Base-by-base conservation (phyloP, 1,140 invertebrate genomes). In the Drosophila varians region DNA sequence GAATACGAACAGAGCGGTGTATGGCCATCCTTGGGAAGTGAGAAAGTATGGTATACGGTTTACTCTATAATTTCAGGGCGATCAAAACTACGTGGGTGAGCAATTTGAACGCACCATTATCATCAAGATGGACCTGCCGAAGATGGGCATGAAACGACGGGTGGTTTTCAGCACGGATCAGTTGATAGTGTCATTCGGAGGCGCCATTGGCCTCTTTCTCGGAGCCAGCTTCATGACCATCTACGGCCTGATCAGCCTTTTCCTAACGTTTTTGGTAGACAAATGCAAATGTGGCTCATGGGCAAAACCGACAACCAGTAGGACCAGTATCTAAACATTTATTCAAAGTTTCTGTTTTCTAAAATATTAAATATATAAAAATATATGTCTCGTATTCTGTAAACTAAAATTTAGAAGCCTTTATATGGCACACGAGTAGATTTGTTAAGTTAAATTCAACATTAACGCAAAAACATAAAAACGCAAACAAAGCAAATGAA, bases 151-250 rank as follows among this genome's bases (percentile, higher is more conserved):
- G 43, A 89, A 83, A 38, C 77, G 88, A 2, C 70, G 86, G 14
- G 89, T 90, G 8, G 86, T 90, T 3, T 90, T 90, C 23, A 90
- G 89, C 43, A 68, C 72, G 7, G 89, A 90, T 72, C 89, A 90
- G 54, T 45, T 90, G 49, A 73, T 90, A 18, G 77, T 90, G 71
- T 90, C 89, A 1, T 78, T 90, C 43, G 89, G 89, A 12, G 89
- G 89, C 8, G 89, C 89, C 6, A 87, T 89, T 52, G 77, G 87
- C 18, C 66, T 90, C 6, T 90, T 90, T 72, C 64, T 90, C 5
- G 89, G 89, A 28, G 90, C 89, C 43, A 90, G 89, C 54, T 90
- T 90, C 61, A 87, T 90, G 71, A 90, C 77, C 46, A 46, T 83
- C 18, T 79, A 82, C 45, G 83, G 79, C 0, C 19, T 90, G 14